Percentiles rank a stretch among this genome's conserved stretches.
phyloP scores from a whole-genome alignment of 2,113 vertebrate genomes.

The Notarius quadriscutis region DNA sequence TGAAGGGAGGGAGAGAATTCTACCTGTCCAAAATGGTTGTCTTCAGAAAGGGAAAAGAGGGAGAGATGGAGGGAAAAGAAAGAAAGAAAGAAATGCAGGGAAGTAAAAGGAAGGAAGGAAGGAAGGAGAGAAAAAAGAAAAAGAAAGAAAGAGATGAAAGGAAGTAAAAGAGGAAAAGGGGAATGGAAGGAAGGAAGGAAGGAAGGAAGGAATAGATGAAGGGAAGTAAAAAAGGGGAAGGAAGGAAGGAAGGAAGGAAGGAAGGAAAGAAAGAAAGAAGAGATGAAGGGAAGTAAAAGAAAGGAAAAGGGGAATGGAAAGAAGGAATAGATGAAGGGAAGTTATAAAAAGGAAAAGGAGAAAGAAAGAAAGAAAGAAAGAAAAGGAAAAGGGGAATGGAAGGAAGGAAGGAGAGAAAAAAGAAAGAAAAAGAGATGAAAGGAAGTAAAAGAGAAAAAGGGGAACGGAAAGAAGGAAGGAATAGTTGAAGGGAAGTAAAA shows the following conservation, averaged over 20 bases:
- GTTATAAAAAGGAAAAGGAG: not conserved
- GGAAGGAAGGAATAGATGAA: not conserved
- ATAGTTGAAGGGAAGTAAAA: not conserved
- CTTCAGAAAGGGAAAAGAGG: not conserved
- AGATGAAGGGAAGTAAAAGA: not conserved
- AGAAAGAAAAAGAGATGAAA: not conserved
- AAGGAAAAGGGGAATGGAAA: not conserved
- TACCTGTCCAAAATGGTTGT: too few species aligned
- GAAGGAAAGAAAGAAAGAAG: not conserved
- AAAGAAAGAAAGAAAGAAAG: not conserved
- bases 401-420: not conserved
- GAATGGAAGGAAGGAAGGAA: not conserved
- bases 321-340: not conserved
- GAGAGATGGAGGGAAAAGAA: not conserved
- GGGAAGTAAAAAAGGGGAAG: not conserved
- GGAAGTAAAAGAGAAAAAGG: too few species aligned
- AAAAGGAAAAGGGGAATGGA: not conserved
- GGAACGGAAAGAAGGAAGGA: too few species aligned
- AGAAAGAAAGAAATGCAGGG: not conserved
- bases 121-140: too few species aligned
- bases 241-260: not conserved
- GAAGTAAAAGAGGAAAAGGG: too few species aligned
- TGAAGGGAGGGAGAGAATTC: not conserved
- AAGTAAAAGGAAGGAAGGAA: not conserved
- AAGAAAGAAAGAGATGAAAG: not conserved